Percentiles rank a stretch among this genome's conserved stretches.
Evolutionary conservation across 2,797 vertebrate species (phyloP).

Genomic region (Kryptolebias ocellatus): DNA sequence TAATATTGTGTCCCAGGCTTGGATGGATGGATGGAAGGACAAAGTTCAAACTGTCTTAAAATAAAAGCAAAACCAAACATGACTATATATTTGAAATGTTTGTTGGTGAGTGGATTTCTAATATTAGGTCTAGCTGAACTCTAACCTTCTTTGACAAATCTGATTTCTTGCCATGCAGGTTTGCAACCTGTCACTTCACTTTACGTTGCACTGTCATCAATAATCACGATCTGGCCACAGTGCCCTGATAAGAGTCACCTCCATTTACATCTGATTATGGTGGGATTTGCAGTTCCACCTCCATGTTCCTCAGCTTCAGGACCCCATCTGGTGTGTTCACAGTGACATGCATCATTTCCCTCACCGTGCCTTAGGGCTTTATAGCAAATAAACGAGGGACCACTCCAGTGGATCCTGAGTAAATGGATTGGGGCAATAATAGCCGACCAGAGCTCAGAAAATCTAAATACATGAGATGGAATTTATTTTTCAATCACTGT

Average conservation of each 20-base stretch:
- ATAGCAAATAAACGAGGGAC: constrained; percentile 44
- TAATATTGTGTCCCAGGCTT: too few species aligned
- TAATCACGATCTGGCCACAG: constrained; percentile 26
- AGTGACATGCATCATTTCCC: constrained; percentile 76
- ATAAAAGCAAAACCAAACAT: too few species aligned
- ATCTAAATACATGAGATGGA: constrained; percentile 62
- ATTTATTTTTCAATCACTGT: constrained; percentile 70
- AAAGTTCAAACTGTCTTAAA: too few species aligned
- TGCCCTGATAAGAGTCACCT: constrained; percentile 24
- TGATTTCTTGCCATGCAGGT: constrained; percentile 58
- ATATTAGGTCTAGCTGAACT: not conserved
- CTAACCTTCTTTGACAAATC: constrained; percentile 37
- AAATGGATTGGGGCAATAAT: constrained; percentile 34
- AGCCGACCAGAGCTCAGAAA: constrained; percentile 51
- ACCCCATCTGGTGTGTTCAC: constrained; percentile 76
- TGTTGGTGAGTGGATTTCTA: too few species aligned
- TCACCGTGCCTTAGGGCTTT: constrained; percentile 50
- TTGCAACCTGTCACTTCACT: constrained; percentile 70
- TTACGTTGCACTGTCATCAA: constrained; percentile 41
- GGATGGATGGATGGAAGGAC: too few species aligned
- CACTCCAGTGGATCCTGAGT: constrained; percentile 47
- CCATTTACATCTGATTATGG: constrained; percentile 69
- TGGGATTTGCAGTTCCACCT: constrained; percentile 39
- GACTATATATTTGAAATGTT: not conserved
- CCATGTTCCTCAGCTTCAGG: constrained; percentile 46